Base-by-base conservation (phyloP, 2,113 vertebrate genomes). In the Sebastes fasciatus region DNA sequence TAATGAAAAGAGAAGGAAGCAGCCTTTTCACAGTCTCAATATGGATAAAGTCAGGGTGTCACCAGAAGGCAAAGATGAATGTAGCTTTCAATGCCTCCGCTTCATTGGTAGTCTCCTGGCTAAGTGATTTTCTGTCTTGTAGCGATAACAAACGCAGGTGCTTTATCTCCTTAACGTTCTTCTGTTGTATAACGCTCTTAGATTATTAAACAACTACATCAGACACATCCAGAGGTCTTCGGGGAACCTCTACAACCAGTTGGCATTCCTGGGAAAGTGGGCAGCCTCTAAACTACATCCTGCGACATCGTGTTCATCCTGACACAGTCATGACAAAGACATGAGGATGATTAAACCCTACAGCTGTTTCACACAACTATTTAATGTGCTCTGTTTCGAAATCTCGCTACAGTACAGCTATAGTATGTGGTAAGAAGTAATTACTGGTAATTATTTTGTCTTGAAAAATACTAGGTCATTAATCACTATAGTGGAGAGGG, bases 101-200 rank as follows among this genome's bases (percentile, higher is more conserved):
- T 65, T 85, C 82, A 73, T 82, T 81, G 67, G 45, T 86, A 82
- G 71, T 82, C 83, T 75, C 8, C 49, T 62, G 40, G 60, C 83
- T 78, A 81, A 91, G 82, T 74, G 86, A 88, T 90, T 90, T 87
- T 85, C 84, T 85, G 84, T 88, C 84, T 85, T 61, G 82, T 81
- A 90, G 84, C 10, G 88, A 88, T 91, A 88, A 77, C 81, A 82
- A 74, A 43, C 26, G 40, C 77, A 83, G 86, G 79, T 83, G 66
- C 74, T 85, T 91, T 87, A 87, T 88, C 86, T 87, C 64, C 43
- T 52, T 26, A 73, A 55, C 0, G 12, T 66, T 73, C 65, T 34
- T 76, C 57, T 78, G 63, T 77, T 80, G 67, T 83, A 75, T 80
- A 86, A 83, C 86, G 72, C 72, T 69, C 83, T 77, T 58, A 77